Base-by-base conservation (phyloP, 2,888 invertebrate genomes). In the Ferrisia virgata region DNA sequence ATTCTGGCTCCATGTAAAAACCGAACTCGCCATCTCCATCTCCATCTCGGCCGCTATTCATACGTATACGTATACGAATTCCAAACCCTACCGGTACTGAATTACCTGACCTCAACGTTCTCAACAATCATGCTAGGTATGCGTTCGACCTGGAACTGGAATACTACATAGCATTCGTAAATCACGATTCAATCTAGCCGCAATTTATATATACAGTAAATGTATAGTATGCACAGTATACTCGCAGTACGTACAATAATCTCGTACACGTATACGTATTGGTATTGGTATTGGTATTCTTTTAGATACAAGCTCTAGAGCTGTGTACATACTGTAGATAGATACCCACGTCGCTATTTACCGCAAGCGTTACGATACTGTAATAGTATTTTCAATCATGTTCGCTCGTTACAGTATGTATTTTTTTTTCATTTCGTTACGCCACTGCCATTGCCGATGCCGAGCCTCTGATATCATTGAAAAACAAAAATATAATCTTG, bases 81-180 rank as follows among this genome's bases (percentile, higher is more conserved):
- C 43, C 79, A 40, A 43, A 43, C 79, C 79, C 43, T 79, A 43
- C 79, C 43, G 79, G 25, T 47, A 80, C 47, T 80, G 80, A 80
- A 47, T 80, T 80, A 80, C 80, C 80, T 80, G 80, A 80, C 80
- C 80, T 80, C 80, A 80, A 80, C 80, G 47, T 53, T 80, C 43
- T 80, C 80, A 18, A 47, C 47, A 80, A 53, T 43, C 53, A 80
- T 53, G 80, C 80, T 80, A 47, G 80, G 80, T 47, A 80, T 80
- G 80, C 80, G 72, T 36, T 76, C 72, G 80, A 80, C 80, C 80
- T 80, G 47, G 53, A 53, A 80, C 80, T 80, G 47, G 53, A 53
- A 80, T 18, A 53, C 53, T 33, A 53, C 40, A 80, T 80, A 47
- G 80, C 53, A 80, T 80, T 80, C 80, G 80, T 80, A 80, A 47